phyloP scores from a whole-genome alignment of 1,140 invertebrate genomes.

The Bombus affinis region DNA sequence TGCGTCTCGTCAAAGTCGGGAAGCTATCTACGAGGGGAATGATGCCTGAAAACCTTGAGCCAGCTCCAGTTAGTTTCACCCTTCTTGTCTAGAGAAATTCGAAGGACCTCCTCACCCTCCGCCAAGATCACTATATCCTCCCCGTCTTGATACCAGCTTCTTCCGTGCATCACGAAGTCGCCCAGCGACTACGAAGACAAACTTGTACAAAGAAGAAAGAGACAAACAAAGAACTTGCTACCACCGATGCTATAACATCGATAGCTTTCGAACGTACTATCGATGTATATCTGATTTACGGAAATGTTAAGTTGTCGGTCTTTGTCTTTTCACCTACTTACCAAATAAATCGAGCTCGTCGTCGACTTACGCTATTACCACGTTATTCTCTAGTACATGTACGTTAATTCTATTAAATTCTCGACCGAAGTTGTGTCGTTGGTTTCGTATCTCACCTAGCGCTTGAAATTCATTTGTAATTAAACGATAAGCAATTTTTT shows the following conservation, averaged over 20 bases:
- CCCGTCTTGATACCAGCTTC: slow-evolving; percentile 79
- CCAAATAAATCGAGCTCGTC: background rate
- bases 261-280: background rate
- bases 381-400: background rate
- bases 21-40: slow-evolving; percentile 47
- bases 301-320: background rate
- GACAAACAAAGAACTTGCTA: background rate
- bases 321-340: slow-evolving; percentile 19
- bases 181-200: slow-evolving; percentile 69
- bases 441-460: background rate
- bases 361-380: background rate
- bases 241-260: background rate
- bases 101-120: slow-evolving; percentile 84
- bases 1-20: slow-evolving; percentile 27
- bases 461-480: background rate
- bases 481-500: slow-evolving; percentile 6
- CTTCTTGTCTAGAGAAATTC: slow-evolving; percentile 84
- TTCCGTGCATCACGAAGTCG: slow-evolving; percentile 66
- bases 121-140: slow-evolving; percentile 83
- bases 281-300: background rate
- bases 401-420: too few relatives aligned
- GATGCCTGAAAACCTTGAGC: slow-evolving; percentile 84
- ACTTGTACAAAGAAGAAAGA: slow-evolving; percentile 59
- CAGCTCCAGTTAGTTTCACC: slow-evolving; percentile 86
- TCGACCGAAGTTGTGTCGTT: background rate